Percentiles rank a stretch among this genome's conserved stretches.
These are phyloP conservation scores for Osmoderma eremita DNA, from an alignment of 2,888 invertebrate genomes.

Conservation along the genomic window DNA sequence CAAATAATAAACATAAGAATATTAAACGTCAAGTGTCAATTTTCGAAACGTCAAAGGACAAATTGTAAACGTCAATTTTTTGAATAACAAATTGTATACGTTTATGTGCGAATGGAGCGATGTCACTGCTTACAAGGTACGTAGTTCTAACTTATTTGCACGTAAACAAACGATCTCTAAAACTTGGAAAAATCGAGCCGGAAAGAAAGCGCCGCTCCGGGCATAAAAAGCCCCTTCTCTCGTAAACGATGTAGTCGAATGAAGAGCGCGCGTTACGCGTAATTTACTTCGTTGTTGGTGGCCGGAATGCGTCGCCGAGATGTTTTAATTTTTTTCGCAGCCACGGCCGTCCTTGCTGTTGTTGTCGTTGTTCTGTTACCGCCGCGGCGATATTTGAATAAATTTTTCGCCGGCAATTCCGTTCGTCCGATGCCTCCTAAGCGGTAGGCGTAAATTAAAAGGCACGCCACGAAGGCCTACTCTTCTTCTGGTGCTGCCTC, in stretches of 20 bases:
- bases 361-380: slow-evolving; percentile 1
- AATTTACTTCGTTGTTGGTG: slow-evolving; percentile 52
- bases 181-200: too few species aligned
- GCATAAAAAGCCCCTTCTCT: slow-evolving; percentile 48
- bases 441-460: slow-evolving; percentile 36
- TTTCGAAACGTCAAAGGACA: too few species aligned
- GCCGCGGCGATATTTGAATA: slow-evolving; percentile 25
- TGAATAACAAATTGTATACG: too few species aligned
- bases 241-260: slow-evolving; percentile 60
- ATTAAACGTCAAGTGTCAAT: too few species aligned
- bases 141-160: too few species aligned
- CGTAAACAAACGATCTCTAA: too few species aligned
- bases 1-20: too few species aligned
- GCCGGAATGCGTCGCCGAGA: slow-evolving; percentile 44
- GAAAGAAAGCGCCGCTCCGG: slow-evolving; percentile 13
- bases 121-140: too few species aligned
- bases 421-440: slow-evolving; percentile 2
- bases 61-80: too few species aligned
- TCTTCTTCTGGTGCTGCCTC: too few species aligned
- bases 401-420: slow-evolving; percentile 9
- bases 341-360: slow-evolving; percentile 5
- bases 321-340: slow-evolving; percentile 33
- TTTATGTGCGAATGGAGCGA: too few species aligned
- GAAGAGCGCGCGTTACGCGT: slow-evolving; percentile 56
- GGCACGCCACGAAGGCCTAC: slow-evolving; percentile 27